These are phyloP conservation scores for Rotaria socialis DNA, from an alignment of 2,888 invertebrate species.

Conservation along the genomic window DNA sequence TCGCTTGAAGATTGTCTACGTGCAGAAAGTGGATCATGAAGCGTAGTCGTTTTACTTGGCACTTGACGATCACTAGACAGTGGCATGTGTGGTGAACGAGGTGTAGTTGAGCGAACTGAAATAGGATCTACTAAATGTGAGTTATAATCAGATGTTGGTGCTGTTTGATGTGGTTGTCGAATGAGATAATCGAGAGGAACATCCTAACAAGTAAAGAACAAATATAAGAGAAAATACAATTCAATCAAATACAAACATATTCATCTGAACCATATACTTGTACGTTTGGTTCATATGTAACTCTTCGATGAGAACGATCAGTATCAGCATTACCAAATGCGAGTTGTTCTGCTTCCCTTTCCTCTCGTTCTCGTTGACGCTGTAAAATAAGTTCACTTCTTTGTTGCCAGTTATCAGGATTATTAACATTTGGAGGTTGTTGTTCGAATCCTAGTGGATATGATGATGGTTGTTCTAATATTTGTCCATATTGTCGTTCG, in stretches of 20 bases:
- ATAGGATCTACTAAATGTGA: background rate
- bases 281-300: background rate
- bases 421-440: background rate
- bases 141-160: background rate
- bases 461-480: background rate
- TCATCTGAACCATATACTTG: background rate
- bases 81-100: background rate
- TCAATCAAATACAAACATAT: background rate
- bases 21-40: background rate
- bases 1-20: too few species aligned
- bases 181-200: background rate
- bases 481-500: background rate
- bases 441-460: background rate
- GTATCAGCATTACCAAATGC: background rate
- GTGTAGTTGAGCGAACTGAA: constrained; percentile 10
- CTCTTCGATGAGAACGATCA: background rate
- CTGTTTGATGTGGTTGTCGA: background rate
- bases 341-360: background rate
- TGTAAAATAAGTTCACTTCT: background rate
- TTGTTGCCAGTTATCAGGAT: background rate
- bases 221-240: background rate
- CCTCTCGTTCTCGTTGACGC: background rate
- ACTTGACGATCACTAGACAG: too few species aligned
- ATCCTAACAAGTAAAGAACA: background rate
- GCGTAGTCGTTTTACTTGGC: too few species aligned